Evolutionary conservation across 1,140 invertebrate genomes (phyloP).

Genomic region (Aethina tumida): DNA sequence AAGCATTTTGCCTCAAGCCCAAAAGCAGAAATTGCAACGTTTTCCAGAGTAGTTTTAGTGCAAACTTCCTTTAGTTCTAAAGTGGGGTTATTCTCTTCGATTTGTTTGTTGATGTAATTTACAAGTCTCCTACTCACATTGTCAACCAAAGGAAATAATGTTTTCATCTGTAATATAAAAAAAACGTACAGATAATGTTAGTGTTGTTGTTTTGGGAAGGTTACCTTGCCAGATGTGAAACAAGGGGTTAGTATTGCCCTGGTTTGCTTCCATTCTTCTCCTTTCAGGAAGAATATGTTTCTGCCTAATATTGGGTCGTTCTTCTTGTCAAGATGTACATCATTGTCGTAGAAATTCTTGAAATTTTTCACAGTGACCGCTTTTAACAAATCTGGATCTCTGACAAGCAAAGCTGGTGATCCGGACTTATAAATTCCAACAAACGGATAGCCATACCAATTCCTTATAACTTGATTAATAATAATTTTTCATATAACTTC

Average conservation of each 20-base stretch:
- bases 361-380: conserved; percentile 44
- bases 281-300: conserved; percentile 34
- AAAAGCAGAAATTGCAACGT: conserved; percentile 15
- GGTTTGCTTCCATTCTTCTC: conserved; percentile 34
- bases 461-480: neutral
- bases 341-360: conserved; percentile 36
- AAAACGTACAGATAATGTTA: neutral
- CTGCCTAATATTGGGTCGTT: conserved; percentile 34
- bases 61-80: conserved; percentile 10
- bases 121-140: conserved; percentile 9
- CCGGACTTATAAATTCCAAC: conserved; percentile 36
- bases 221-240: conserved; percentile 32
- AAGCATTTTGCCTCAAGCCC: conserved; percentile 15
- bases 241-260: conserved; percentile 32
- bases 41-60: conserved; percentile 12
- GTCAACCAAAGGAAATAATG: conserved; percentile 35
- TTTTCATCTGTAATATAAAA: conserved; percentile 34
- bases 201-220: too few relatives aligned
- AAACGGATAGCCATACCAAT: conserved; percentile 13
- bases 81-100: neutral
- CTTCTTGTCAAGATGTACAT: conserved; percentile 26
- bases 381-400: conserved; percentile 45
- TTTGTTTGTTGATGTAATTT: conserved; percentile 12
- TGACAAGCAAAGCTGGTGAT: conserved; percentile 40
- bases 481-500: too few relatives aligned